Percentiles rank a stretch among this genome's conserved stretches.
These are phyloP conservation scores for Hiodon alosoides DNA, from an alignment of 2,113 vertebrate species.

Conservation along the genomic window DNA sequence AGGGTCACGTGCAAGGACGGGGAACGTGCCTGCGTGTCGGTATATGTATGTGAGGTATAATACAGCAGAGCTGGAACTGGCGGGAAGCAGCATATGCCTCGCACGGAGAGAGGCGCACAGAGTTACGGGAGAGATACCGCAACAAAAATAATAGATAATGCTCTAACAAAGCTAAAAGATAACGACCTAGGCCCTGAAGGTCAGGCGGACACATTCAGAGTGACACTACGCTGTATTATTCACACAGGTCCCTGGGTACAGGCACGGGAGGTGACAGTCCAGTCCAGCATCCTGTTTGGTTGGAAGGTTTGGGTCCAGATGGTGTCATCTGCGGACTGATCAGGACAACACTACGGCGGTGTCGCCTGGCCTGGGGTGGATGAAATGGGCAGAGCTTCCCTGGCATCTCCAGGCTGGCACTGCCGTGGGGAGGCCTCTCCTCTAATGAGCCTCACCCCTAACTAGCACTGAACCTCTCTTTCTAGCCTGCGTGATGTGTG, in stretches of 20 bases:
- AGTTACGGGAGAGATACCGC: no score
- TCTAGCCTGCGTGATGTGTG: no score
- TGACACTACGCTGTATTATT: background rate
- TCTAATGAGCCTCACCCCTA: no score
- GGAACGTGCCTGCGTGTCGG: no score
- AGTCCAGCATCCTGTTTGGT: background rate
- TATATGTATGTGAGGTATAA: constrained; percentile 8
- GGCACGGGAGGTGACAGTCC: background rate
- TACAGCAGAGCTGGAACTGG: background rate
- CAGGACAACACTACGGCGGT: no score
- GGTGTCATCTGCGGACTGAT: no score
- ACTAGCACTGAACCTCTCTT: no score
- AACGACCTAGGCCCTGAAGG: background rate
- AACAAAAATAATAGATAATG: background rate
- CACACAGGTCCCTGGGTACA: background rate
- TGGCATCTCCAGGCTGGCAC: no score
- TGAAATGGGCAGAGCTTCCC: no score
- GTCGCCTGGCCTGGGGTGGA: no score
- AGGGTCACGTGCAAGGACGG: constrained; percentile 38
- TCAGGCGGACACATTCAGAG: background rate
- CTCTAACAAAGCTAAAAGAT: background rate
- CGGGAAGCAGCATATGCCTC: background rate
- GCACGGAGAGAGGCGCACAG: constrained; percentile 12
- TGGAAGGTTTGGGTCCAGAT: no score
- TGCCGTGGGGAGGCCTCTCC: no score